Percentiles rank a stretch among this genome's conserved stretches.
phyloP scores from a whole-genome alignment of 1,140 invertebrate genomes.

The Bicyclus anynana region DNA sequence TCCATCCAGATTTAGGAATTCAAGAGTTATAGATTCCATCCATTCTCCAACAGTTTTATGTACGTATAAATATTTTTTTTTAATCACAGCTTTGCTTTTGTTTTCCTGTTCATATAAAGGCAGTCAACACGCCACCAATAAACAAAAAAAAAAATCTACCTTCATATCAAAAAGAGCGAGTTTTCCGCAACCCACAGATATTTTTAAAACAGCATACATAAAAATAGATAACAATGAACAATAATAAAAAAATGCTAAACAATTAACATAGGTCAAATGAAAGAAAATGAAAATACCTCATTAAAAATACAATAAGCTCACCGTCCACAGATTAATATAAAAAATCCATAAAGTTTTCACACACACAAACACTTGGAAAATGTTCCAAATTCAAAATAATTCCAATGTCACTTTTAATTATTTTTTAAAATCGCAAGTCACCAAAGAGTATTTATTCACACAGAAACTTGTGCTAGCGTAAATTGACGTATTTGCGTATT shows the following conservation, averaged over 20 bases:
- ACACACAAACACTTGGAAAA: not conserved
- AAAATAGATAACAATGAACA: not conserved
- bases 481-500: slow-evolving; percentile 29
- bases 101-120: too few relatives aligned
- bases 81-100: too few relatives aligned
- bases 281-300: slow-evolving; percentile 8
- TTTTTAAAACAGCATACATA: not conserved
- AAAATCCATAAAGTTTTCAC: slow-evolving; percentile 26
- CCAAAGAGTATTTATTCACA: slow-evolving; percentile 16
- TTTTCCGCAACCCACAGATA: too few relatives aligned
- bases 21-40: too few relatives aligned
- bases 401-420: not conserved
- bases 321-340: slow-evolving; percentile 17
- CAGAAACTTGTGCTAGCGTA: slow-evolving; percentile 1
- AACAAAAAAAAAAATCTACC: too few relatives aligned
- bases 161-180: too few relatives aligned
- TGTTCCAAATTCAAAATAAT: too few relatives aligned
- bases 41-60: too few relatives aligned
- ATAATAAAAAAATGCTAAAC: not conserved
- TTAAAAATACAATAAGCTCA: slow-evolving; percentile 23
- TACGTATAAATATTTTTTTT: too few relatives aligned
- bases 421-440: slow-evolving; percentile 6
- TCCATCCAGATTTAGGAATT: too few relatives aligned
- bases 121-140: too few relatives aligned
- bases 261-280: not conserved